Conservation (phyloP, 2,888 invertebrate species). For the Phragmatobia fuliginosa region DNA sequence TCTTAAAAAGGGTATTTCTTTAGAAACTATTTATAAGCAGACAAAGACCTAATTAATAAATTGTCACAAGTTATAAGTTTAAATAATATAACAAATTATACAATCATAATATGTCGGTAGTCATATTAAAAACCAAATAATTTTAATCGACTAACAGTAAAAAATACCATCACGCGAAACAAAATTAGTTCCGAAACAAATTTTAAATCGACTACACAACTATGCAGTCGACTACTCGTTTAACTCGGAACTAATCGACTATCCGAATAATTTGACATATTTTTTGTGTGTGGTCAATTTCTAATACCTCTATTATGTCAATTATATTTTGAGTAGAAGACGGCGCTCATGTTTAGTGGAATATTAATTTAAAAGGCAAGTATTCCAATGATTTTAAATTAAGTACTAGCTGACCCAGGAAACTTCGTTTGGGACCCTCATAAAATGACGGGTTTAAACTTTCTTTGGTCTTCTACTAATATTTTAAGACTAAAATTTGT, state of each 20-base stretch:
- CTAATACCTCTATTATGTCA: not conserved
- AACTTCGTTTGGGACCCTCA: no score
- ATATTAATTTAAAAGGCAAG: not conserved
- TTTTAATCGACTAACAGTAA: slow-evolving; percentile 31
- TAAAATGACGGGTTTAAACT: no score
- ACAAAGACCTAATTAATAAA: not conserved
- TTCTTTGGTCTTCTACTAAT: no score
- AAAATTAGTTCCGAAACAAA: slow-evolving; percentile 28
- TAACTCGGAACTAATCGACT: slow-evolving; percentile 18
- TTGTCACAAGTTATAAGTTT: not conserved
- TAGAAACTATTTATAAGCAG: no score
- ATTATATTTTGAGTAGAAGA: not conserved
- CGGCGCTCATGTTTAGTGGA: not conserved
- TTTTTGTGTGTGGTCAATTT: slow-evolving; percentile 18
- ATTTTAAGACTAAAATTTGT: no score
- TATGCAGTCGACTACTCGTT: slow-evolving; percentile 22
- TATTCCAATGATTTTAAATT: no score
- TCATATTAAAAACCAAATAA: slow-evolving; percentile 7
- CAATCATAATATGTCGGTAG: slow-evolving; percentile 4
- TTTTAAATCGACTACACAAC: slow-evolving; percentile 24
- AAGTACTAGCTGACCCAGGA: not conserved
- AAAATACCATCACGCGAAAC: slow-evolving; percentile 25
- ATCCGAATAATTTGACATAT: slow-evolving; percentile 21
- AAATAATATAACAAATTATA: not conserved
- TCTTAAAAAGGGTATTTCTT: no score